Percentiles rank a stretch among this genome's conserved stretches.
Conservation (phyloP, 2,888 invertebrate genomes). For the Rhagium mordax region DNA sequence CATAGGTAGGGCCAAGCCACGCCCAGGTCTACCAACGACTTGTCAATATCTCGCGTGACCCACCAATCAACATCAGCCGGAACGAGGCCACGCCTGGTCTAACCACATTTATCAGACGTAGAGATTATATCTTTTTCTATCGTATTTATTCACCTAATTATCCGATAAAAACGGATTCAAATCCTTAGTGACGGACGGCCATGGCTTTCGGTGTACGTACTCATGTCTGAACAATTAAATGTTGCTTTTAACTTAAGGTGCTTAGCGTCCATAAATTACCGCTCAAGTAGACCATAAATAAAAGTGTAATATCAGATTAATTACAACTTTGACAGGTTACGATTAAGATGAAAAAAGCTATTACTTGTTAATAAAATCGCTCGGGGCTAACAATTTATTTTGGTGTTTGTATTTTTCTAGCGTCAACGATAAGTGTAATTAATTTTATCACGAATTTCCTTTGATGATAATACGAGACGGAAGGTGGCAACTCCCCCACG, state of each 20-base stretch:
- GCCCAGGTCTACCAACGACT: too few relatives aligned
- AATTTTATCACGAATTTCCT: not conserved
- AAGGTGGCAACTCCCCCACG: not conserved
- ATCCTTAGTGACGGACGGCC: not conserved
- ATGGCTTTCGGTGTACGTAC: not conserved
- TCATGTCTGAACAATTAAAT: slow-evolving; percentile 4
- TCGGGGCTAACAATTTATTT: not conserved
- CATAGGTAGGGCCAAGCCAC: too few relatives aligned
- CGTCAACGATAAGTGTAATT: not conserved
- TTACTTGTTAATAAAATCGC: not conserved
- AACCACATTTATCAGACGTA: too few relatives aligned
- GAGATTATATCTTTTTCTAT: too few relatives aligned
- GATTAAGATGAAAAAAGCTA: slow-evolving; percentile 18
- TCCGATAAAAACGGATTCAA: too few relatives aligned
- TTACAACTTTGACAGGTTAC: slow-evolving; percentile 11
- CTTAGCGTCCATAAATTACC: slow-evolving; percentile 1
- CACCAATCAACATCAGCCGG: too few relatives aligned
- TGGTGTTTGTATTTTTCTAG: not conserved
- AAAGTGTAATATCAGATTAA: slow-evolving; percentile 10
- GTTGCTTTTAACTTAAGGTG: slow-evolving; percentile 1
- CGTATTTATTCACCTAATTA: too few relatives aligned
- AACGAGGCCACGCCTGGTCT: too few relatives aligned
- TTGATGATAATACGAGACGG: not conserved
- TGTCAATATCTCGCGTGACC: too few relatives aligned
- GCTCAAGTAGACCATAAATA: slow-evolving; percentile 13